Evolutionary conservation across 1,140 invertebrate species (phyloP).

Genomic region (Temnothorax nylanderi): DNA sequence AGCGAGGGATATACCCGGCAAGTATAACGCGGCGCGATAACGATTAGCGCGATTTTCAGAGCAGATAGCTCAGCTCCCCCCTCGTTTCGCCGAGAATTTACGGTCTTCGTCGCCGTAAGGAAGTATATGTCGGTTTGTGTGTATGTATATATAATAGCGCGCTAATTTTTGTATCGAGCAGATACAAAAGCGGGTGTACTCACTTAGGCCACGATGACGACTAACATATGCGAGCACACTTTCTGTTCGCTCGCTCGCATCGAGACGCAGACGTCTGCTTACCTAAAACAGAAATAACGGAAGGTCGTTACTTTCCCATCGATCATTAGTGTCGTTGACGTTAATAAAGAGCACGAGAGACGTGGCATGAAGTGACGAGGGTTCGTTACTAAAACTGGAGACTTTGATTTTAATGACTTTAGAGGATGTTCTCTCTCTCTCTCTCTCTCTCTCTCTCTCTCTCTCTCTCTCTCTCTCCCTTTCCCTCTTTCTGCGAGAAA

Average conservation of each 20-base stretch:
- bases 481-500: neutral
- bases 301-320: constrained; percentile 45
- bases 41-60: constrained; percentile 36
- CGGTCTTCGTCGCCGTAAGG: constrained; percentile 12
- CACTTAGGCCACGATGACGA: constrained; percentile 19
- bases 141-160: constrained; percentile 14
- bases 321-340: constrained; percentile 48
- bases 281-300: constrained; percentile 81
- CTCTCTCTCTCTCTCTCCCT: neutral
- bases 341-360: constrained; percentile 55
- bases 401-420: constrained; percentile 43
- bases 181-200: constrained; percentile 47
- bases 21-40: constrained; percentile 27
- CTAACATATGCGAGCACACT: constrained; percentile 3
- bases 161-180: constrained; percentile 49
- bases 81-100: constrained; percentile 26
- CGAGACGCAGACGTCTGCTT: constrained; percentile 69
- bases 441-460: neutral
- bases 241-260: constrained; percentile 8
- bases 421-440: neutral
- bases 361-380: constrained; percentile 46
- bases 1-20: constrained; percentile 32
- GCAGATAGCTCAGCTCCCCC: constrained; percentile 10
- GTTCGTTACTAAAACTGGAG: constrained; percentile 58
- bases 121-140: neutral